Conservation (phyloP, 2,888 invertebrate genomes). For the Drosophila parthenogenetica region DNA sequence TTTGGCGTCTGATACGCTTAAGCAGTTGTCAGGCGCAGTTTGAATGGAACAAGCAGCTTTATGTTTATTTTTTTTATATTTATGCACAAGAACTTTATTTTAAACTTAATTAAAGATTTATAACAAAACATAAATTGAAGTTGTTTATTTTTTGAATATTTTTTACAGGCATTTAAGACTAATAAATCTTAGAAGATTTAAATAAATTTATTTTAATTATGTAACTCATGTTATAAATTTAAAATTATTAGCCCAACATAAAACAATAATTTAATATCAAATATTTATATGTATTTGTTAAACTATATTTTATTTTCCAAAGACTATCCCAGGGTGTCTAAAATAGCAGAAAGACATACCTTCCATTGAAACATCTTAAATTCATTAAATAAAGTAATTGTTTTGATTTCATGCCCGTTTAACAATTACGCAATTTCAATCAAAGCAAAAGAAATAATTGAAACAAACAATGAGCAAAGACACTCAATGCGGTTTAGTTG, state of each 20-base stretch:
- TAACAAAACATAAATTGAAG: background rate
- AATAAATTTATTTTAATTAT: too few species aligned
- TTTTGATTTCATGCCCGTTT: conserved; percentile 19
- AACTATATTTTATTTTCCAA: too few species aligned
- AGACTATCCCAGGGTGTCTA: too few species aligned
- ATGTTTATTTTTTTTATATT: background rate
- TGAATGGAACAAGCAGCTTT: background rate
- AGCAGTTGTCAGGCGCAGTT: conserved; percentile 36
- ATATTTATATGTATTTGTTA: too few species aligned
- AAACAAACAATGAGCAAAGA: conserved; percentile 17
- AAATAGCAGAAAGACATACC: too few species aligned
- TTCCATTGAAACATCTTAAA: background rate
- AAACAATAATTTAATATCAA: too few species aligned
- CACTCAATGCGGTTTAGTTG: conserved; percentile 15
- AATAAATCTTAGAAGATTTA: too few species aligned
- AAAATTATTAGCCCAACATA: too few species aligned
- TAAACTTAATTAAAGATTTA: background rate
- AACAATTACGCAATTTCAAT: conserved; percentile 24
- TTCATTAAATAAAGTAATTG: background rate
- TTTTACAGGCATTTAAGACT: background rate
- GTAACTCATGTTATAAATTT: too few species aligned
- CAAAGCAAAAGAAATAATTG: background rate
- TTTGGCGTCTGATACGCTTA: conserved; percentile 52
- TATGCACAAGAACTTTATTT: background rate
- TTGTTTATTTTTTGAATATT: background rate